phyloP scores from a whole-genome alignment of 1,140 invertebrate species.

The Capitella teleta region DNA sequence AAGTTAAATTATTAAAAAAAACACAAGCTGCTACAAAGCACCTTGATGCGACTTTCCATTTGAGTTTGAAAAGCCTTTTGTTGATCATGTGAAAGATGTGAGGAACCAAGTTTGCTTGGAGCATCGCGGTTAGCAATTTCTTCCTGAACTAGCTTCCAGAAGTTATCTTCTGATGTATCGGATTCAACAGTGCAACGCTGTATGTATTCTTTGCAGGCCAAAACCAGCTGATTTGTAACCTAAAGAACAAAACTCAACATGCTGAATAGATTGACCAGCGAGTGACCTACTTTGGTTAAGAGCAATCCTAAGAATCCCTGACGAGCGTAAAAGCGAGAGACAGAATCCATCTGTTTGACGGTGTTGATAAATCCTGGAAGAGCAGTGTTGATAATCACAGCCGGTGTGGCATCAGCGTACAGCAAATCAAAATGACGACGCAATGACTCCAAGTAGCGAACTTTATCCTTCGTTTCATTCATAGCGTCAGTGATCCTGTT shows the following conservation, averaged over 20 bases:
- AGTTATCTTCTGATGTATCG: no score
- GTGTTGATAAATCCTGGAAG: slow-evolving; percentile 33
- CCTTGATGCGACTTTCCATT: slow-evolving; percentile 29
- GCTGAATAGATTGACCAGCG: neutral
- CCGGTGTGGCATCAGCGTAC: slow-evolving; percentile 32
- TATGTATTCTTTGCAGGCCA: slow-evolving; percentile 38
- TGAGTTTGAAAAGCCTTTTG: slow-evolving; percentile 23
- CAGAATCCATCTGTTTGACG: slow-evolving; percentile 39
- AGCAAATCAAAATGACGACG: slow-evolving; percentile 35
- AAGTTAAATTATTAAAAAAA: neutral
- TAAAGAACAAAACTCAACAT: slow-evolving; percentile 9
- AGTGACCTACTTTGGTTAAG: slow-evolving; percentile 30
- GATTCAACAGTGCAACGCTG: no score
- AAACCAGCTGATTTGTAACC: slow-evolving; percentile 39
- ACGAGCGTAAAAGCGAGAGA: slow-evolving; percentile 36
- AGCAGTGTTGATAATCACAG: slow-evolving; percentile 29
- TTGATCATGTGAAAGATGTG: slow-evolving; percentile 20
- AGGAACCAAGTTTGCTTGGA: slow-evolving; percentile 1
- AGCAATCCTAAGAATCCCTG: slow-evolving; percentile 38
- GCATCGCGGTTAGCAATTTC: slow-evolving; percentile 26
- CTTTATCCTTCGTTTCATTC: slow-evolving; percentile 43
- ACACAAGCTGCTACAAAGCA: slow-evolving; percentile 10
- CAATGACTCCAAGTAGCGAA: slow-evolving; percentile 38
- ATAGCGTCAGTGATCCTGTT: slow-evolving; percentile 39
- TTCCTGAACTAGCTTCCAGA: slow-evolving; percentile 29